phyloP scores from a whole-genome alignment of 2,888 invertebrate species.

The Acanthococcus lagerstroemiae region DNA sequence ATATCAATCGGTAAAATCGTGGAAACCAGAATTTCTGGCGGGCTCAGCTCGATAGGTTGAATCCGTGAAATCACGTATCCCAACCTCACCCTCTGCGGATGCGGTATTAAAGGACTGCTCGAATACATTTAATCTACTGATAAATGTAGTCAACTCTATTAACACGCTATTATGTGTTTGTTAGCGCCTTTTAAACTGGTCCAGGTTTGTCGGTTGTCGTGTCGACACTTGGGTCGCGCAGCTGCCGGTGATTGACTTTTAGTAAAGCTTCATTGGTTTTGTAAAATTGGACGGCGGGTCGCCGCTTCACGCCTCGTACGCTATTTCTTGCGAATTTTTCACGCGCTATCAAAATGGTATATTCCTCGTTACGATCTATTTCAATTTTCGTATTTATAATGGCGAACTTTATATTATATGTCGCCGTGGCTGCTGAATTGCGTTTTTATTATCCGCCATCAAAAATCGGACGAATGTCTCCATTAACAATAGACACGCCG shows the following conservation, averaged over 20 bases:
- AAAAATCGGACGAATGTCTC: too few species aligned
- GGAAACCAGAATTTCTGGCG: too few species aligned
- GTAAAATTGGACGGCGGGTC: conserved; percentile 4
- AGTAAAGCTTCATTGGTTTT: conserved; percentile 26
- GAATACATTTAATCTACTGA: conserved; percentile 20
- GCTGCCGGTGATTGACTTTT: conserved; percentile 25
- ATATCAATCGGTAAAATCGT: too few species aligned
- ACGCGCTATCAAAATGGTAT: conserved; percentile 18
- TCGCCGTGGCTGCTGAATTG: background rate
- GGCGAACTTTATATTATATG: background rate
- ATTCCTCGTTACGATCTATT: background rate
- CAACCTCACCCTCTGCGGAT: background rate
- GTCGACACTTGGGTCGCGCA: conserved; percentile 1
- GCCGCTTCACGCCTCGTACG: conserved; percentile 20
- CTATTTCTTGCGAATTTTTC: conserved; percentile 19
- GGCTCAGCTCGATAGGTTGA: too few species aligned
- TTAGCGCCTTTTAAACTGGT: conserved; percentile 24
- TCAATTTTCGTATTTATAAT: background rate
- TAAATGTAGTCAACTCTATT: conserved; percentile 27
- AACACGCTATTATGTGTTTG: conserved; percentile 24
- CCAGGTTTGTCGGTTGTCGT: conserved; percentile 8
- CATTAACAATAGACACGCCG: background rate
- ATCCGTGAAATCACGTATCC: too few species aligned
- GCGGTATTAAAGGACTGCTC: background rate
- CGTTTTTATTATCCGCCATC: background rate